Conservation (phyloP, 2,113 vertebrate species). For the Centropus bengalensis region DNA sequence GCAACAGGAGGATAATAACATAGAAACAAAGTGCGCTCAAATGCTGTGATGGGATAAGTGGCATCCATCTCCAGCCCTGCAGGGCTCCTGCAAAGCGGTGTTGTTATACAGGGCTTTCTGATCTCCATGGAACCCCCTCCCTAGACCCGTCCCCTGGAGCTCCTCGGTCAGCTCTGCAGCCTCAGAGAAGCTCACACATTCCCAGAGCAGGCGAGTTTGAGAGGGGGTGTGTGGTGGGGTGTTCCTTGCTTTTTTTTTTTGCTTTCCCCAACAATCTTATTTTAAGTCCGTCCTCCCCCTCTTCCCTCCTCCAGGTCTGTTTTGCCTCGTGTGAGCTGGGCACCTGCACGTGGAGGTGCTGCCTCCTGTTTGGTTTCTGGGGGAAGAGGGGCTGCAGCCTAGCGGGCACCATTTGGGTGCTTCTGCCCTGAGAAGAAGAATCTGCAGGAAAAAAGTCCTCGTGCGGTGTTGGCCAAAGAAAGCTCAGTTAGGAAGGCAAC, state of each 20-base stretch:
- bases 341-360: background rate
- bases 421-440: no score
- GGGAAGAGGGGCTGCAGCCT: background rate
- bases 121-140: background rate
- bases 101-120: background rate
- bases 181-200: background rate
- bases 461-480: background rate
- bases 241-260: background rate
- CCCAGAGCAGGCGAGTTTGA: background rate
- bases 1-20: background rate
- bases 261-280: background rate
- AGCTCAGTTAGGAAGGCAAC: accelerated
- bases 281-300: background rate
- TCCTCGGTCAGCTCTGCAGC: background rate
- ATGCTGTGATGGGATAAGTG: background rate
- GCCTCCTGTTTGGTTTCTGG: background rate
- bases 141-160: background rate
- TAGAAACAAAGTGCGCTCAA: background rate
- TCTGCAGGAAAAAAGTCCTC: background rate
- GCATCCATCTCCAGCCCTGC: background rate
- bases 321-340: background rate
- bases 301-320: background rate
- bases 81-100: background rate
- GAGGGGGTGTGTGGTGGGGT: background rate
- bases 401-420: no score